Base-by-base conservation (phyloP, 1,140 invertebrate genomes). In the Drosophila mojavensis region DNA sequence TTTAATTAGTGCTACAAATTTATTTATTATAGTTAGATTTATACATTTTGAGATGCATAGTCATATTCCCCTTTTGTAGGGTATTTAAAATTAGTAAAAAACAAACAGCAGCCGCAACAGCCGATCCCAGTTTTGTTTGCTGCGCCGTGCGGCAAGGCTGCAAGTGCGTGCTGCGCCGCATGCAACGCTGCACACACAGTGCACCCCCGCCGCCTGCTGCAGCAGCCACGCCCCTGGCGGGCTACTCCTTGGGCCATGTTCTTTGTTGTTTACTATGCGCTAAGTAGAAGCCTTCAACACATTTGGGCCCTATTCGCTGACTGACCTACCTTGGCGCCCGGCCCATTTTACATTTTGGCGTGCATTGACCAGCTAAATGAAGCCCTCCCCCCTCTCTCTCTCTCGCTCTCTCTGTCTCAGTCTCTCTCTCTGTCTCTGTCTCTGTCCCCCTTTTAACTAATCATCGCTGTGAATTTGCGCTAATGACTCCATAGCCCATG, bases 261-360 rank as follows among this genome's bases (percentile, higher is more conserved):
- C 11, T 41, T 45, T 41, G 43, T 56, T 66, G 75, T 82, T 66
- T 79, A 63, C 68, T 43, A 20, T 78, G 51, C 59, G 78, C 54
- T 36, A 85, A 84, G 70, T 54, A 36, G 51, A 24, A 73, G 48
- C 47, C 60, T 59, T 79, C 75, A 72, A 71, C 70, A 74, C 75
- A 54, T 55, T 36, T 55, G 43, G 36, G 26, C 43, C 26, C 43
- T 4, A 48, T 17, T 59, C 47, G 71, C 75, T 68, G 64, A 64
- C 83, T 73, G 67, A 82, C 79, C 82, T 77, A 79, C 68, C 76
- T 83, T 83, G 83, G 72, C 72, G 69, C 76, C 64, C 60, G 64
- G 75, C 79, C 73, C 88, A 83, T 86, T 86, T 86, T 89, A 68
- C 79, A 79, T 86, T 88, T 86, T 73, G 83, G 83, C 83, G 76